Evolutionary conservation across 2,113 vertebrate genomes (phyloP).

Genomic region (Chaetodon trifascialis): DNA sequence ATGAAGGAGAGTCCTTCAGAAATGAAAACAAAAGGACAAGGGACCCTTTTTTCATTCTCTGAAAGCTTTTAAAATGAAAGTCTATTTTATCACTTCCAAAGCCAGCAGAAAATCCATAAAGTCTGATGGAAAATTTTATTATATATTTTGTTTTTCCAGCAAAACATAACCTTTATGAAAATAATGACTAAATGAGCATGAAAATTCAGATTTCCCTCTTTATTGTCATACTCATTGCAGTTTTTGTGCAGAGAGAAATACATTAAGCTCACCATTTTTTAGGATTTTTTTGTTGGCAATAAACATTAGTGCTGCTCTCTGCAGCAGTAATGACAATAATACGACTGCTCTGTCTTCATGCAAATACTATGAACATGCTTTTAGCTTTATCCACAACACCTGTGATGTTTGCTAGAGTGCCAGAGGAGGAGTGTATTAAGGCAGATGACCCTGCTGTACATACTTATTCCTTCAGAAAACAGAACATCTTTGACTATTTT

Average conservation of each 20-base stretch:
- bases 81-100: background rate
- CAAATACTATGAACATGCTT: background rate
- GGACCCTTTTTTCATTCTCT: background rate
- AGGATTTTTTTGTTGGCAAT: background rate
- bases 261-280: background rate
- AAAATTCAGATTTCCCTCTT: background rate
- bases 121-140: background rate
- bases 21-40: background rate
- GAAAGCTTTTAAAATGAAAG: background rate
- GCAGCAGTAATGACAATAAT: background rate
- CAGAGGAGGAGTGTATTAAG: background rate
- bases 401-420: background rate
- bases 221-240: too few relatives aligned
- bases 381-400: background rate
- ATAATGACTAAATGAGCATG: background rate
- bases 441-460: constrained; percentile 5
- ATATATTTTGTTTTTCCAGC: background rate
- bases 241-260: background rate
- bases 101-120: background rate
- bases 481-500: background rate
- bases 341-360: background rate
- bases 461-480: constrained; percentile 7
- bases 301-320: background rate
- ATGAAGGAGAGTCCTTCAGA: background rate
- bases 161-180: background rate